Base-by-base conservation (phyloP, 2,113 vertebrate species). In the Oreochromis tanganicae region DNA sequence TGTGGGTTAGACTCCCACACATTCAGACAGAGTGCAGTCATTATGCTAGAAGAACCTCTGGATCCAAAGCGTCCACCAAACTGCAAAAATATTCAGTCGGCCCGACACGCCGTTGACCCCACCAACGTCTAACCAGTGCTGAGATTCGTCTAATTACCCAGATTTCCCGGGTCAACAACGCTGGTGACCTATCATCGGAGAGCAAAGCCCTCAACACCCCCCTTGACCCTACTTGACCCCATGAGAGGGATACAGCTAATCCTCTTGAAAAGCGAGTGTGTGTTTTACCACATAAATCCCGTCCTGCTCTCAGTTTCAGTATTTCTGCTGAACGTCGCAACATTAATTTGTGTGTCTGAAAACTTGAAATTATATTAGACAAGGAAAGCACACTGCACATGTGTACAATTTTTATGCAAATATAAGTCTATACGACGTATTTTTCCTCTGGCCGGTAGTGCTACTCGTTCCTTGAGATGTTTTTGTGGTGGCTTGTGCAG, bases 81-180 rank as follows among this genome's bases (percentile, higher is more conserved):
- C 24, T 5, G 43, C 9, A 19, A 4, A 54, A 13, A 16, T 41
- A 61, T 82, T 71, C 80, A 55, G 66, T 12, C 11, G 13, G 29
- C 46, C 52, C 1, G 16, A 75, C 71, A 19, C 27, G 10, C 3
- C 4, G 4, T n/a, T 14, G 75, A 80, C 46, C 24, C 75, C 32
- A 3, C 61, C 1, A 0, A 7, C 41, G 12, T 73, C 83, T 19
- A 38, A 48, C 59, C 46, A 0, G 61, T 1, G 27, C 81, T 50
- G 54, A 4, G 24, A 83, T 92, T 59, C 50, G 1, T 91, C 66
- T 81, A 88, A 91, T 84, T 91, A 80, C 59, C 52, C 55, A 56
- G 86, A 87, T 82, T 88, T 83, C 56, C 16, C 7, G 19, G 87
- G 91, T 93, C 75, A 90, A 85, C 11, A 2, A 80, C 1, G 48